phyloP scores from a whole-genome alignment of 2,888 invertebrate species.

The Acanthosoma haemorrhoidale region DNA sequence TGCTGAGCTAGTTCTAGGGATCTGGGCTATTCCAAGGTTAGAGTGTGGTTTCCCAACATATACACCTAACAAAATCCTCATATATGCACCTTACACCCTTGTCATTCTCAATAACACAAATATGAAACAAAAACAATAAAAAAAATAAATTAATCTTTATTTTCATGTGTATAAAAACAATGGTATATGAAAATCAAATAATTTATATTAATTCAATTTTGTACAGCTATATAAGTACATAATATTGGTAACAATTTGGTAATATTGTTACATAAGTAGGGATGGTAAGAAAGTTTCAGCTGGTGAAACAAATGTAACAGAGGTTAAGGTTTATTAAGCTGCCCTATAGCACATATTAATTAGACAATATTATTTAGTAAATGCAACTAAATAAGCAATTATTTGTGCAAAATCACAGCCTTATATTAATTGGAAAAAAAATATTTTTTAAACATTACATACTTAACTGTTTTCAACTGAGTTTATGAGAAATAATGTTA shows the following conservation, averaged over 20 bases:
- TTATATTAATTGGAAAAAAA: background rate
- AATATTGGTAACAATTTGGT: background rate
- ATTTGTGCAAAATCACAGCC: slow-evolving; percentile 6
- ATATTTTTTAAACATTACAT: too few species aligned
- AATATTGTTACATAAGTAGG: too few species aligned
- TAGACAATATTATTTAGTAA: background rate
- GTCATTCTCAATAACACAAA: too few species aligned
- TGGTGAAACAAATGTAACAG: background rate
- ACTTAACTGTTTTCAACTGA: too few species aligned
- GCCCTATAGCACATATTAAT: background rate
- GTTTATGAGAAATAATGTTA: too few species aligned
- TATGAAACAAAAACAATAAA: background rate
- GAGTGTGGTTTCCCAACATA: too few species aligned
- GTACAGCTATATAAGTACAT: background rate
- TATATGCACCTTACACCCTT: too few species aligned
- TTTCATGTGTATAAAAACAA: background rate
- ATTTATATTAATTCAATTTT: too few species aligned
- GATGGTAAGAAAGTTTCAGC: too few species aligned
- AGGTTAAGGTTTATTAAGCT: background rate
- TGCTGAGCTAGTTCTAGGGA: too few species aligned
- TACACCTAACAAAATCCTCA: too few species aligned
- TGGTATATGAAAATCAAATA: background rate
- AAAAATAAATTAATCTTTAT: slow-evolving; percentile 10
- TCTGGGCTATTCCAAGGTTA: too few species aligned
- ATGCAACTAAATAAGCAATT: background rate